These are phyloP conservation scores for Ectropis grisescens DNA, from an alignment of 1,140 invertebrate species.

Conservation along the genomic window DNA sequence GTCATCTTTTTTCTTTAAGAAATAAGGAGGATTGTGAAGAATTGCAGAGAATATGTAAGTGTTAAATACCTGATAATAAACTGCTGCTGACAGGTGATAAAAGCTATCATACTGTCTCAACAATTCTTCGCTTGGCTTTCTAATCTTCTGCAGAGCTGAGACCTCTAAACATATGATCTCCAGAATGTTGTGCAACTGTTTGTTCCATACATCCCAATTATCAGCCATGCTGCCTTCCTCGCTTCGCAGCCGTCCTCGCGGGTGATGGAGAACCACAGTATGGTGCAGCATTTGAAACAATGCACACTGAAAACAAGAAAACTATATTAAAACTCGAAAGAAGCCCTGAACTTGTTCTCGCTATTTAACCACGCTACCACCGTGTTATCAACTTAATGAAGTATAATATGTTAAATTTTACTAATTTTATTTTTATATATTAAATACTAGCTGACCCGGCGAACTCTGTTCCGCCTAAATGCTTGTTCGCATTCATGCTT, in stretches of 20 bases:
- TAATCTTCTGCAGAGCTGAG: slow-evolving; percentile 26
- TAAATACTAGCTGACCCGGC: no score
- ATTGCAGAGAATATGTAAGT: no score
- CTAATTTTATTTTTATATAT: no score
- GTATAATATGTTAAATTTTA: no score
- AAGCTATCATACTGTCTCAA: slow-evolving; percentile 21
- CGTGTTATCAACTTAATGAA: no score
- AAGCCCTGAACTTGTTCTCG: no score
- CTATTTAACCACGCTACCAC: no score
- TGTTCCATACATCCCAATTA: slow-evolving; percentile 41
- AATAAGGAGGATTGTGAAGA: no score
- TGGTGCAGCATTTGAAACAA: slow-evolving; percentile 35
- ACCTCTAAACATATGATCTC: slow-evolving; percentile 46
- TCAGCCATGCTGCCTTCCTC: slow-evolving; percentile 30
- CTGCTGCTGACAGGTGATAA: slow-evolving; percentile 29
- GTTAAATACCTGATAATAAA: slow-evolving; percentile 51
- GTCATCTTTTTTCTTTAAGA: no score
- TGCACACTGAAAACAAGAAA: slow-evolving; percentile 28
- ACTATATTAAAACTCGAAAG: no score
- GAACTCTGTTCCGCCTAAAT: no score
- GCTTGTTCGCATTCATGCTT: no score
- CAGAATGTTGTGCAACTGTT: slow-evolving; percentile 33
- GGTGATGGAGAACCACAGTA: slow-evolving; percentile 33
- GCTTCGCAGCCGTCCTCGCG: slow-evolving; percentile 20
- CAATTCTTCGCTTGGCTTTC: slow-evolving; percentile 20